Evolutionary conservation across 2,113 vertebrate species (phyloP).

Genomic region (Alligator sinensis): DNA sequence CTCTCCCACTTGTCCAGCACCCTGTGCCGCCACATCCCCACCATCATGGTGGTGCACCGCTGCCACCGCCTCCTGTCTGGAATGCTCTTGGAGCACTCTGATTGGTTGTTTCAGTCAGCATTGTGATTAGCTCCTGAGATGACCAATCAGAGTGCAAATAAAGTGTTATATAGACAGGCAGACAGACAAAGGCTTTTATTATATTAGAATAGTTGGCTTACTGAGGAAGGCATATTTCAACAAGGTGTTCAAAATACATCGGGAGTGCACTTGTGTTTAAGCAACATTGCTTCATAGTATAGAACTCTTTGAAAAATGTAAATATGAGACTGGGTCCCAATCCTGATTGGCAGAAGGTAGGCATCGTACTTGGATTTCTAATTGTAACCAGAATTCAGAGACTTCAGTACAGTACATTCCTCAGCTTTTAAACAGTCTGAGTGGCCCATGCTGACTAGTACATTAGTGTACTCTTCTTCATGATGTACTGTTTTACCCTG

Average conservation of each 20-base stretch:
- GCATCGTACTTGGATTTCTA: not conserved
- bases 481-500: not conserved
- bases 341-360: not conserved
- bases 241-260: not conserved
- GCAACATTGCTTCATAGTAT: not conserved
- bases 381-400: not conserved
- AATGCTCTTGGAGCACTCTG: too few relatives aligned
- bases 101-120: too few relatives aligned
- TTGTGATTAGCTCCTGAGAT: too few relatives aligned
- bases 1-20: too few relatives aligned
- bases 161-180: too few relatives aligned
- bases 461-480: not conserved
- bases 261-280: not conserved
- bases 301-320: not conserved
- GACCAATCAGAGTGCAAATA: too few relatives aligned
- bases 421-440: not conserved
- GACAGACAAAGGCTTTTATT: too few relatives aligned
- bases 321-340: not conserved
- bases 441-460: not conserved
- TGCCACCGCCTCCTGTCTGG: too few relatives aligned
- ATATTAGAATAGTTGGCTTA: too few relatives aligned
- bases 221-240: not conserved
- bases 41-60: too few relatives aligned
- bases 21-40: too few relatives aligned
- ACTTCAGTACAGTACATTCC: not conserved